Conservation (phyloP, 1,140 invertebrate genomes). For the Cydia fagiglandana region DNA sequence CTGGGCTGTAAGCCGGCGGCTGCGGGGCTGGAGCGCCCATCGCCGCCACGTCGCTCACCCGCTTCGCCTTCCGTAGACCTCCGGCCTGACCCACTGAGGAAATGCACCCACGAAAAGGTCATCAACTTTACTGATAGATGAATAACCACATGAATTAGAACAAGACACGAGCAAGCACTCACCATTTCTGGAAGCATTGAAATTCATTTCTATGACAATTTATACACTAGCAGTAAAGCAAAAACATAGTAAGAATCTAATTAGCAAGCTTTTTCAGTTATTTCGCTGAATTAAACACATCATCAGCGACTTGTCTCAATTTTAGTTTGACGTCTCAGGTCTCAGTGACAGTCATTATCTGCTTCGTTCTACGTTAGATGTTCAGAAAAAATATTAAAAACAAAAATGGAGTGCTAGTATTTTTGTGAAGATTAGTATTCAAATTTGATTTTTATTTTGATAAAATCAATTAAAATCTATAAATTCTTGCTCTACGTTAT, state of each 20-base stretch:
- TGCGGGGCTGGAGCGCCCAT: slow-evolving; percentile 78
- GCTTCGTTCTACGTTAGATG: not conserved
- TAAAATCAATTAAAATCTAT: too few species aligned
- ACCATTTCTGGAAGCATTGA: slow-evolving; percentile 75
- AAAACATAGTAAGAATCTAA: slow-evolving; percentile 55
- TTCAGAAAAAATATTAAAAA: not conserved
- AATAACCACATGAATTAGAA: not conserved
- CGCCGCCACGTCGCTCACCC: slow-evolving; percentile 83
- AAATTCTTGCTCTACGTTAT: not conserved
- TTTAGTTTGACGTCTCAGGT: slow-evolving; percentile 44
- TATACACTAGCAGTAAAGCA: slow-evolving; percentile 41
- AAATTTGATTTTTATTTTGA: not conserved
- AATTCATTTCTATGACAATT: slow-evolving; percentile 61
- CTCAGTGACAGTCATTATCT: slow-evolving; percentile 25
- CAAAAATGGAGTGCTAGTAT: not conserved
- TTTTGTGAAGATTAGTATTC: not conserved
- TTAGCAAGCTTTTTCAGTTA: slow-evolving; percentile 50
- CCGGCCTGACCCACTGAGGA: slow-evolving; percentile 54
- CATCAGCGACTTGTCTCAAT: slow-evolving; percentile 59
- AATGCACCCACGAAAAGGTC: not conserved
- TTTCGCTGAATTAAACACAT: slow-evolving; percentile 65
- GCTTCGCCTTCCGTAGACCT: slow-evolving; percentile 79
- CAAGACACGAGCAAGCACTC: slow-evolving; percentile 31
- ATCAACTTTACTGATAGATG: not conserved
- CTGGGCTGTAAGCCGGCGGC: slow-evolving; percentile 42